These are phyloP conservation scores for Eulemur rubriventer DNA, from an alignment of 2,797 vertebrate species.

Conservation along the genomic window DNA sequence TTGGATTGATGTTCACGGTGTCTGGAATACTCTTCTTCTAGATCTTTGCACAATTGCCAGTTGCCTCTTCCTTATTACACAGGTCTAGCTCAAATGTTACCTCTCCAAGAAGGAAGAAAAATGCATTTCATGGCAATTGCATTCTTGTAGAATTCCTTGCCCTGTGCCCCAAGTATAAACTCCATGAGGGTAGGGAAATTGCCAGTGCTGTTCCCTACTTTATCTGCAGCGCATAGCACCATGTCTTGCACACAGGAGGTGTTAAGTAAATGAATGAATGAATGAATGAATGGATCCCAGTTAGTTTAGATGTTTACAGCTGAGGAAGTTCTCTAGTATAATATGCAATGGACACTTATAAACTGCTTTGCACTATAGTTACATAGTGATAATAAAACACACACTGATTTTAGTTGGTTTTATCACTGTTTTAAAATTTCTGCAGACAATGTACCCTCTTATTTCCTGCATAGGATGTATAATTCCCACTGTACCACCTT, in stretches of 20 bases:
- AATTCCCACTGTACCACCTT: not conserved
- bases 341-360: not conserved
- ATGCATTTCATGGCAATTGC: not conserved
- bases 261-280: not conserved
- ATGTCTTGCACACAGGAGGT: not conserved
- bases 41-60: not conserved
- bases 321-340: not conserved
- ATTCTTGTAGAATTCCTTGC: not conserved
- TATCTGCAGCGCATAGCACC: not conserved
- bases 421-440: constrained; percentile 1
- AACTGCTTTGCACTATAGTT: not conserved
- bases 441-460: accelerated
- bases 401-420: not conserved
- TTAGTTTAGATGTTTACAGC: not conserved
- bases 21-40: not conserved
- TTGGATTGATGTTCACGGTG: not conserved
- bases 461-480: not conserved
- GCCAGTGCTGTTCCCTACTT: not conserved
- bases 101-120: not conserved
- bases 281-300: not conserved
- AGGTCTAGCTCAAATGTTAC: not conserved
- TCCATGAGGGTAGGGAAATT: not conserved
- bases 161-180: not conserved
- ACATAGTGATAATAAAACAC: not conserved
- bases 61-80: not conserved